Evolutionary conservation across 2,113 vertebrate species (phyloP), one percentile per base, ranked within the genome.

Genomic region (Corythoichthys haematopterus): DNA sequence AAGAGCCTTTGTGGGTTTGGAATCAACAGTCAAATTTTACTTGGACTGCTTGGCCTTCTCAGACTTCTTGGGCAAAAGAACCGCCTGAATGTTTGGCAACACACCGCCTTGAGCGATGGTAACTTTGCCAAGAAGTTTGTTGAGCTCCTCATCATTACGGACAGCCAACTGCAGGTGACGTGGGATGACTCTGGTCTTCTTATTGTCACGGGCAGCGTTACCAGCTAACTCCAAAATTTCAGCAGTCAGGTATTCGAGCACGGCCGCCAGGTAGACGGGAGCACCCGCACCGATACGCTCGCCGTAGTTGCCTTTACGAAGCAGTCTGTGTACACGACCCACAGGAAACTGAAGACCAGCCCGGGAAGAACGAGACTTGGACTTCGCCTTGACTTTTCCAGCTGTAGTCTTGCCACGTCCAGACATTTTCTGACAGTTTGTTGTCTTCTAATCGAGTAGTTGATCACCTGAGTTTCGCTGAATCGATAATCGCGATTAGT

Each of bases 21-120:
- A 14, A 0, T 4, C 1, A 10, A 3, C n/a, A 61, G 0, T 2
- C 6, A 43, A 36, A 2, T 2, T 35, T 16, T 62, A 62, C 43
- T 62, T 62, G 2, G 80, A 61, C 68, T 76, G 78, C 63, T 74
- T 75, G 55, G 78, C 75, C 37, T 84, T 84, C 60, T 62, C 60
- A 4, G 11, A 33, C 20, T 62, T 62, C 43, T 62, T 62, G 8
- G 60, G 60, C 11, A 62, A 11, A 1, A 62, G 43, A 9, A 62
- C 60, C 1, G 60, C 60, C 43, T 62, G 60, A 0, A 62, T 62
- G 43, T 62, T 62, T 1, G 60, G 60, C 20, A 62, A 33, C 16
- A 62, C 60, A 4, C 60, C 60, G 8, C 60, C 60, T 43, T 62
- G 60, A 7, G 60, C 60, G 2, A 62, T 62, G 12, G 60, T 62